Evolutionary conservation across 1,140 invertebrate species (phyloP).

Genomic region (Hyposmocoma kahamanoa): DNA sequence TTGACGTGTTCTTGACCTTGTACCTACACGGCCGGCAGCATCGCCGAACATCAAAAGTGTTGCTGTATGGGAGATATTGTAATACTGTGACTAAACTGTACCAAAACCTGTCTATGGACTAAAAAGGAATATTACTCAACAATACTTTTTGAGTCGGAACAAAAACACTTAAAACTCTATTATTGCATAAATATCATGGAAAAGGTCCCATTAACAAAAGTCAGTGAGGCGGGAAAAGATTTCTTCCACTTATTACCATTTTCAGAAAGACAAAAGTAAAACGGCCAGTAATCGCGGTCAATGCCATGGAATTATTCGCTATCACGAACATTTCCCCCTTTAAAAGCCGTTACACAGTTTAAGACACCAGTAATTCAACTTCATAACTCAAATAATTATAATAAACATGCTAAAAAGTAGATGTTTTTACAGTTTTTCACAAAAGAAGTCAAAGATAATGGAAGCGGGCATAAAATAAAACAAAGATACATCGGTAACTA

Average conservation of each 20-base stretch:
- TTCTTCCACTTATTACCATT: conserved; percentile 2
- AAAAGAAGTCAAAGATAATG: neutral
- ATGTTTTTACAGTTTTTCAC: neutral
- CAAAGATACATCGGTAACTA: neutral
- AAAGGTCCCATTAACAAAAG: conserved; percentile 1
- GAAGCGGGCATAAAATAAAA: neutral
- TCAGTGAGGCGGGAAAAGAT: neutral
- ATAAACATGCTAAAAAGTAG: neutral
- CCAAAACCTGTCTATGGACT: too few species aligned
- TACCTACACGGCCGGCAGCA: too few species aligned
- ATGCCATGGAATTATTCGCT: conserved; percentile 1
- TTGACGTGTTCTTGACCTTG: too few species aligned
- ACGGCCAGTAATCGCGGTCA: conserved; percentile 2
- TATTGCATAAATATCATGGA: conserved; percentile 3
- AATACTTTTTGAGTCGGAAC: neutral
- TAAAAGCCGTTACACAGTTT: neutral
- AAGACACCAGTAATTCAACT: neutral
- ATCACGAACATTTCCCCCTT: neutral
- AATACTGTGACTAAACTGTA: too few species aligned
- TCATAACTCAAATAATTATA: neutral
- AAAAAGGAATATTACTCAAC: too few species aligned
- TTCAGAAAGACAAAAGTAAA: conserved; percentile 3
- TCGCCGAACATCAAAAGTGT: too few species aligned
- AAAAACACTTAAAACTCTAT: conserved; percentile 1
- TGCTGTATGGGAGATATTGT: too few species aligned